phyloP scores from a whole-genome alignment of 2,113 vertebrate species.

The Lamprotornis superbus region DNA sequence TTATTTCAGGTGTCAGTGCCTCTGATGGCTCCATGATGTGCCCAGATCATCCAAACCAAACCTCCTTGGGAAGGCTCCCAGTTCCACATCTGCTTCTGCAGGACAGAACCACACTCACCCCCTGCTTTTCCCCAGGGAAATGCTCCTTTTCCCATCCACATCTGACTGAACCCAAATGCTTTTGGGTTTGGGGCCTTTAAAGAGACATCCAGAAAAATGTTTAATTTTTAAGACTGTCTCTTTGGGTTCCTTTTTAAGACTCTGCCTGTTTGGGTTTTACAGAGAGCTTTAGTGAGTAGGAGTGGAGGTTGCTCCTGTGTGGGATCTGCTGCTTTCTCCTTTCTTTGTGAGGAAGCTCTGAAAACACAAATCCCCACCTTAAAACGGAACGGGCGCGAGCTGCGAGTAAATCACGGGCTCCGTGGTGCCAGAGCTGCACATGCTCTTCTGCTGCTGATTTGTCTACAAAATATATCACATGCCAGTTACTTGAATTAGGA shows the following conservation, averaged over 20 bases:
- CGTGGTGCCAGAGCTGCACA: neutral
- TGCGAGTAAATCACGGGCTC: constrained; percentile 30
- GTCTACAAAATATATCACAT: constrained; percentile 53
- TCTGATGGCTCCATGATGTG: accelerated
- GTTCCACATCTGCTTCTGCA: neutral
- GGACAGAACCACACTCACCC: neutral
- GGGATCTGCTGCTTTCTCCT: neutral
- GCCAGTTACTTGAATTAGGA: constrained; percentile 63
- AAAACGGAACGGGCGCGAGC: neutral
- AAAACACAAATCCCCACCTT: constrained; percentile 19
- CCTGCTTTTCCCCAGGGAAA: neutral
- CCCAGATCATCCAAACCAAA: neutral
- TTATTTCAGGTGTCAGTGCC: neutral
- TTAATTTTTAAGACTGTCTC: neutral
- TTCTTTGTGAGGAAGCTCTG: neutral
- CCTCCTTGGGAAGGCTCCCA: neutral
- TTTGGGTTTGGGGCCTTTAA: neutral
- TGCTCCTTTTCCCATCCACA: neutral
- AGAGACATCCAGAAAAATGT: neutral
- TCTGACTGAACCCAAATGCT: neutral
- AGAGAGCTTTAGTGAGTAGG: neutral
- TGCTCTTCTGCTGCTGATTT: constrained; percentile 45
- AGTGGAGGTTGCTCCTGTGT: neutral
- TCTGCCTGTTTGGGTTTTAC: neutral
- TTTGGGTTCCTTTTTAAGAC: neutral